Evolutionary conservation across 2,888 invertebrate genomes (phyloP), one percentile per base, ranked within the genome.

Genomic region (Apomyelois bistriatella): DNA sequence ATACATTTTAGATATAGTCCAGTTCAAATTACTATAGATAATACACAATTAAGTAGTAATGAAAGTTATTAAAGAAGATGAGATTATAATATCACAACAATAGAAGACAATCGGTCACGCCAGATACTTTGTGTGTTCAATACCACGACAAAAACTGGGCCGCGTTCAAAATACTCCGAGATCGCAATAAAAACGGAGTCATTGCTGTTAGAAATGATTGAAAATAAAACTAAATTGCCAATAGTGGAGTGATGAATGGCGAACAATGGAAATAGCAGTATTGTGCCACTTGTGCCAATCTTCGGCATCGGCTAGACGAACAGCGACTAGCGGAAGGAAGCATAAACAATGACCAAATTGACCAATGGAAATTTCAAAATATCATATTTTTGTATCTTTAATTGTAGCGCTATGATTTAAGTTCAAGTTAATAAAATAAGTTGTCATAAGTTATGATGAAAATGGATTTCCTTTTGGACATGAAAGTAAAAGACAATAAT

Each of bases 281-380:
- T 58, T 52, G 79, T 74, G 62, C 82, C 62, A 83, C 77, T 82
- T 75, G 80, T 76, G 79, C 77, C 76, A 78, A 78, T 82, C 81
- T 73, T 73, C 60, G 70, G 74, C 74, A 79, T 1, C 30, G 16
- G 46, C 6, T 12, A 76, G 7, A 16, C 5, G 1, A 10, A 32
- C 8, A 15, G 32, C 46, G 32, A 7, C 1, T 46, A 22, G 46
- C 13, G 8, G n/a, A 3, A n/a, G 7, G 12, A 41, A 1, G 15
- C 16, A 41, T n/a, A 41, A 22, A 13, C 8, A 1, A 37, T 8
- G 35, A 35, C 3, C 8, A 10, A 10, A 5, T 22, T 22, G 22
- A n/a, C n/a, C n/a, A n/a, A n/a, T 22, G 5, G 22, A 22, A 2
- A 22, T 22, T 22, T 22, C 5, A 22, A 22, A 22, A 22, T 22